Conservation (phyloP, 2,113 vertebrate species). For the Phyllopteryx taeniolatus region DNA sequence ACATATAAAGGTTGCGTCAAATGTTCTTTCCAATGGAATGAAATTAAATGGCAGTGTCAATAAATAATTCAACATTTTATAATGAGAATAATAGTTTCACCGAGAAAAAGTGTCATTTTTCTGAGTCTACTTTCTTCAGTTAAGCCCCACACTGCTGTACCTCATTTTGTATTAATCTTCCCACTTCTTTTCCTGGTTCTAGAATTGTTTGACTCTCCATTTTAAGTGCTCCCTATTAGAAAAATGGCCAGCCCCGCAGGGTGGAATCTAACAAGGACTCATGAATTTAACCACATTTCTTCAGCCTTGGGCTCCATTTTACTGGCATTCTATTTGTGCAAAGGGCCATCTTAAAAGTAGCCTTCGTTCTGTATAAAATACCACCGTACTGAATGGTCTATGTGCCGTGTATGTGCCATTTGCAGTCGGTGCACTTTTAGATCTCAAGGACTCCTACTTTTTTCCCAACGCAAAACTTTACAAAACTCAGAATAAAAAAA, state of each 20-base stretch:
- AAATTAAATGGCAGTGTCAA: background rate
- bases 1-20: background rate
- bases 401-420: background rate
- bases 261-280: slow-evolving; percentile 19
- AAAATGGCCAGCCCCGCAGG: slow-evolving; percentile 21
- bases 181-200: slow-evolving; percentile 4
- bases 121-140: background rate
- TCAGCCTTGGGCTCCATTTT: slow-evolving; percentile 3
- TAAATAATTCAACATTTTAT: background rate
- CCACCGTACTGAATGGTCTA: slow-evolving; percentile 3
- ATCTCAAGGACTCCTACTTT: background rate
- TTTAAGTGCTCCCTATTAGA: slow-evolving; percentile 3
- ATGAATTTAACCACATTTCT: slow-evolving; percentile 12
- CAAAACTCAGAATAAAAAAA: background rate
- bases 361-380: slow-evolving; percentile 12
- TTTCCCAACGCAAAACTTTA: background rate
- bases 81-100: background rate
- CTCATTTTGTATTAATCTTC: slow-evolving; percentile 12
- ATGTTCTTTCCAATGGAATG: background rate
- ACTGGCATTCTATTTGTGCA: background rate
- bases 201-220: slow-evolving; percentile 2
- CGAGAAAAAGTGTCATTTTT: background rate
- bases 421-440: background rate
- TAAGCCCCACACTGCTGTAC: background rate
- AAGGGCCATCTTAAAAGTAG: slow-evolving; percentile 7